These are phyloP conservation scores for Rattus rattus DNA, from an alignment of 2,113 vertebrate species.

Conservation along the genomic window DNA sequence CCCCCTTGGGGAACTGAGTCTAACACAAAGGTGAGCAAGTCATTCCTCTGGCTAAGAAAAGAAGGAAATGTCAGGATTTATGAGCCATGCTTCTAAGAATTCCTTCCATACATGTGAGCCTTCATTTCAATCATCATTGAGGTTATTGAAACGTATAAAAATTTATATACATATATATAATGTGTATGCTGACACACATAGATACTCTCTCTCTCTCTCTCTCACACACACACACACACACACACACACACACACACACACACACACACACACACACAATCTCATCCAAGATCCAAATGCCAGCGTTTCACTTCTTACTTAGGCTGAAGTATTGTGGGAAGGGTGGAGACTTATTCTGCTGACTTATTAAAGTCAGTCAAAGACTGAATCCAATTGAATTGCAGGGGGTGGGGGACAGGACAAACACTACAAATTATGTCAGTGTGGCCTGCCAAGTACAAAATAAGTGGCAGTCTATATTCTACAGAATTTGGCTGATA, in stretches of 20 bases:
- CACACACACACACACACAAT: neutral
- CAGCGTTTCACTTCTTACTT: constrained; percentile 1
- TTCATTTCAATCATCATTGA: neutral
- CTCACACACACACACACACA: neutral
- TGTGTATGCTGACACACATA: too few species aligned
- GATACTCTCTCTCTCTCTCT: too few species aligned
- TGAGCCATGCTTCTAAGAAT: constrained; percentile 2
- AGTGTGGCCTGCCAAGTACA: constrained; percentile 51
- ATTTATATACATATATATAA: neutral
- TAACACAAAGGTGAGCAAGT: neutral
- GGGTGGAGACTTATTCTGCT: neutral
- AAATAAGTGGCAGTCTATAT: constrained; percentile 36
- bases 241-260: neutral
- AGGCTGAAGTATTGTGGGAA: neutral
- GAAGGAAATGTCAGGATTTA: neutral
- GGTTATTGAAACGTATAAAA: neutral
- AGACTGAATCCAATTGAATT: constrained; percentile 55
- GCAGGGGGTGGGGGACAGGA: neutral
- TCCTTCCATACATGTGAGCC: neutral
- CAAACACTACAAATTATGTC: constrained; percentile 50
- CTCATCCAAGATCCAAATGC: neutral
- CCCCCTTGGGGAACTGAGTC: neutral
- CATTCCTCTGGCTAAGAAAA: neutral
- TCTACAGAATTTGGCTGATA: constrained; percentile 61
- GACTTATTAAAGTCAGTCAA: constrained; percentile 63